Evolutionary conservation across 23 tunicate species (phyloP).

Genomic region (Phallusia fumigata): DNA sequence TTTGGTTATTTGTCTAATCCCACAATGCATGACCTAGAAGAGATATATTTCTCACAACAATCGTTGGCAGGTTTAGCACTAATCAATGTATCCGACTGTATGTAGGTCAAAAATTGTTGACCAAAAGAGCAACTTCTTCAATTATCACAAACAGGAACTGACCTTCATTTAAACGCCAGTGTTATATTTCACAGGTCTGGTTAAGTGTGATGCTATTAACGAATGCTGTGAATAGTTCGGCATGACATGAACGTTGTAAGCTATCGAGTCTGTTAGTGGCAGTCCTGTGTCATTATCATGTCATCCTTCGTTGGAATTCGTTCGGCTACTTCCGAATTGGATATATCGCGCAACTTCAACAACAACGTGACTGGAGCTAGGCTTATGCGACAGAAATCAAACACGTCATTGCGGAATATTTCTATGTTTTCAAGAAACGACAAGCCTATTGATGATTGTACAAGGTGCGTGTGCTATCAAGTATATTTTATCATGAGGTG

Average conservation of each 20-base stretch:
- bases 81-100: neutral
- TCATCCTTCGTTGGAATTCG: conserved; percentile 13
- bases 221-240: neutral
- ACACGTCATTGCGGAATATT: conserved; percentile 10
- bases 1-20: too few species aligned
- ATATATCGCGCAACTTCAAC: conserved; percentile 10
- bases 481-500: too few species aligned
- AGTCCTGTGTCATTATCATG: neutral
- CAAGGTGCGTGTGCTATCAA: neutral
- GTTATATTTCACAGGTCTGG: neutral
- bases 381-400: neutral
- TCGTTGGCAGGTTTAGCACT: neutral
- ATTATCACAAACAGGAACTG: neutral
- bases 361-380: neutral
- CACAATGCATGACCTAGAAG: neutral
- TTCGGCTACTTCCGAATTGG: conserved; percentile 3
- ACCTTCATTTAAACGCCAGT: neutral
- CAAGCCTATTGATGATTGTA: neutral
- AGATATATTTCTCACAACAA: neutral
- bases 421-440: conserved; percentile 2
- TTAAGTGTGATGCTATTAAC: neutral
- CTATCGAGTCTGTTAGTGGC: neutral
- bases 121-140: neutral
- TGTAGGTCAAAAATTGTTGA: neutral
- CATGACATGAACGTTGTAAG: neutral